phyloP scores from a whole-genome alignment of 2,113 vertebrate genomes.

The Prionailurus bengalensis region DNA sequence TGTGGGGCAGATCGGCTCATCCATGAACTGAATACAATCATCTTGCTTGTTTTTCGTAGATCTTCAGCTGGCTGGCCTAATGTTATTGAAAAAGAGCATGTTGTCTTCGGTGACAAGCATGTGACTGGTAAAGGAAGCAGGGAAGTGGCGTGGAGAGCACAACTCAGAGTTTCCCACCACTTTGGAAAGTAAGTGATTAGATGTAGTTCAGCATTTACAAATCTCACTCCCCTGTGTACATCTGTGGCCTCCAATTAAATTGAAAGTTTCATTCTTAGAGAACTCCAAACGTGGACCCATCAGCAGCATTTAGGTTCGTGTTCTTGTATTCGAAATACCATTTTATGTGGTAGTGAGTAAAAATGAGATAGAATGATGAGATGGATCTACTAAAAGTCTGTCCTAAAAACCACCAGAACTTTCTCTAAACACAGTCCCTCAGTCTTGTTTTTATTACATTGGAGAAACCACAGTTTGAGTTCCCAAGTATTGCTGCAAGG shows the following conservation, averaged over 20 bases:
- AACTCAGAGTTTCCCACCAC: background rate
- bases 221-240: background rate
- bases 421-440: background rate
- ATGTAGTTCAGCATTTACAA: background rate
- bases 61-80: background rate
- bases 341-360: background rate
- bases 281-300: background rate
- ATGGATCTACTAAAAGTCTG: background rate
- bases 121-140: background rate
- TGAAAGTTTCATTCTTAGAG: background rate
- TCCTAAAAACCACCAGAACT: background rate
- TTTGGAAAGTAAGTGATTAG: background rate
- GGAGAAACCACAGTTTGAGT: background rate
- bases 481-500: background rate
- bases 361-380: slow-evolving; percentile 35
- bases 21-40: background rate
- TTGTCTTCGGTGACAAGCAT: background rate
- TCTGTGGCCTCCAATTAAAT: background rate
- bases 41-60: background rate
- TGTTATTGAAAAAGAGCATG: background rate
- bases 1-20: background rate
- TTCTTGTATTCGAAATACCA: background rate
- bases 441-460: background rate
- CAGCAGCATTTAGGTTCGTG: background rate
- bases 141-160: background rate